Evolutionary conservation across 2,797 vertebrate species (phyloP).

Genomic region (Gouania willdenowi): DNA sequence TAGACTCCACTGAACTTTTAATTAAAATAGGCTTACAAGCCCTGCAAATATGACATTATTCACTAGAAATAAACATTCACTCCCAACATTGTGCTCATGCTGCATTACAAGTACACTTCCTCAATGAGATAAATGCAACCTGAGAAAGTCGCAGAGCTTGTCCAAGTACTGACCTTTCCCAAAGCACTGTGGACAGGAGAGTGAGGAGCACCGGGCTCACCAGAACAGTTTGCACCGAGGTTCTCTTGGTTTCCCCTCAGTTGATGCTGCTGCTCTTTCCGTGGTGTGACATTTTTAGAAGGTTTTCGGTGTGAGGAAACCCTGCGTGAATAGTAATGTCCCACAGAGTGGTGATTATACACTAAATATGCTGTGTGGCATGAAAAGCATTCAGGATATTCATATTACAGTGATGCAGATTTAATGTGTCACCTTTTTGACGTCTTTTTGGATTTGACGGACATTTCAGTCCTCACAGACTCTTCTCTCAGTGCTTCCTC

Average conservation of each 20-base stretch:
- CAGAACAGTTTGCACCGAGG: slow-evolving; percentile 5
- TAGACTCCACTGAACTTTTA: neutral
- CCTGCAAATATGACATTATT: too few relatives aligned
- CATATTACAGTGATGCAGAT: too few relatives aligned
- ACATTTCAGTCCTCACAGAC: slow-evolving; percentile 16
- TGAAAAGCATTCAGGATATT: too few relatives aligned
- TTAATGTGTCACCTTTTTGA: slow-evolving; percentile 48
- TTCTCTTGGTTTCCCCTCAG: slow-evolving; percentile 19
- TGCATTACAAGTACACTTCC: too few relatives aligned
- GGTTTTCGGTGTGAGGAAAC: slow-evolving; percentile 16
- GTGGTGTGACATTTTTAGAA: slow-evolving; percentile 21
- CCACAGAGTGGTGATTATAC: too few relatives aligned
- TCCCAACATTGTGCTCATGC: too few relatives aligned
- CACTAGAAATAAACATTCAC: too few relatives aligned
- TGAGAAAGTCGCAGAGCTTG: neutral
- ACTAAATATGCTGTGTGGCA: too few relatives aligned
- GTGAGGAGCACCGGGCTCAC: slow-evolving; percentile 22
- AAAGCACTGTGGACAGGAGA: slow-evolving; percentile 68
- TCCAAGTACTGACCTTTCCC: slow-evolving; percentile 61
- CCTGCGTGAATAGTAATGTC: too few relatives aligned
- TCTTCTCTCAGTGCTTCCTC: slow-evolving; percentile 14
- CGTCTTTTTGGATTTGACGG: slow-evolving; percentile 49
- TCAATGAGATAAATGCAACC: too few relatives aligned
- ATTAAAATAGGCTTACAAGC: too few relatives aligned
- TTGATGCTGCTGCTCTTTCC: slow-evolving; percentile 20